Evolutionary conservation across 2,113 vertebrate species (phyloP).

Genomic region (Strix aluco): DNA sequence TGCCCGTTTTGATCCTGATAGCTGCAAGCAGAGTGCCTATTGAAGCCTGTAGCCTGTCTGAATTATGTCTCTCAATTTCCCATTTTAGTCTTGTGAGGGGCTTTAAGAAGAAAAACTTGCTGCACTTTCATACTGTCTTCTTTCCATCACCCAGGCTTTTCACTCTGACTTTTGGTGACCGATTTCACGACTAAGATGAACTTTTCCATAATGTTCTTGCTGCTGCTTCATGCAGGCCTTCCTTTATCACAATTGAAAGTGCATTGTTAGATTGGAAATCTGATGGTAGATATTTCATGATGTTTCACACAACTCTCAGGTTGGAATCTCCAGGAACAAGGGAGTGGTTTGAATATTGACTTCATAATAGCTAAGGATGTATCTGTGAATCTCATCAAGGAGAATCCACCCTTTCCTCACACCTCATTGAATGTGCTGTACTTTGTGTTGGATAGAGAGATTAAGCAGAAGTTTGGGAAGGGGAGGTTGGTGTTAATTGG

Average conservation of each 20-base stretch:
- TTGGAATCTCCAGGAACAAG: not conserved
- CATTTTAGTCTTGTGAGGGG: not conserved
- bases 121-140: not conserved
- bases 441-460: accelerated
- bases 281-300: not conserved
- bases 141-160: not conserved
- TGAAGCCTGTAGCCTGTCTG: not conserved
- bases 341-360: not conserved
- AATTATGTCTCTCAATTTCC: not conserved
- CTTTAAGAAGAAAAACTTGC: not conserved
- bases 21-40: not conserved
- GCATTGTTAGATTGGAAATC: not conserved
- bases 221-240: not conserved
- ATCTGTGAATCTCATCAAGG: not conserved
- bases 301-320: not conserved
- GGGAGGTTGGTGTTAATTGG: not conserved
- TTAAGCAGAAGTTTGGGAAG: not conserved
- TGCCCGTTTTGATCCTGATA: not conserved
- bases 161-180: not conserved
- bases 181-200: not conserved
- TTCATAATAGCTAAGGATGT: not conserved
- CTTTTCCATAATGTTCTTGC: not conserved
- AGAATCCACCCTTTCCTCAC: not conserved
- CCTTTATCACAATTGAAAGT: not conserved
- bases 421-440: not conserved